Percentiles rank a stretch among this genome's conserved stretches.
phyloP scores from a whole-genome alignment of 2,113 vertebrate species.

The Protomyctophum bolini region DNA sequence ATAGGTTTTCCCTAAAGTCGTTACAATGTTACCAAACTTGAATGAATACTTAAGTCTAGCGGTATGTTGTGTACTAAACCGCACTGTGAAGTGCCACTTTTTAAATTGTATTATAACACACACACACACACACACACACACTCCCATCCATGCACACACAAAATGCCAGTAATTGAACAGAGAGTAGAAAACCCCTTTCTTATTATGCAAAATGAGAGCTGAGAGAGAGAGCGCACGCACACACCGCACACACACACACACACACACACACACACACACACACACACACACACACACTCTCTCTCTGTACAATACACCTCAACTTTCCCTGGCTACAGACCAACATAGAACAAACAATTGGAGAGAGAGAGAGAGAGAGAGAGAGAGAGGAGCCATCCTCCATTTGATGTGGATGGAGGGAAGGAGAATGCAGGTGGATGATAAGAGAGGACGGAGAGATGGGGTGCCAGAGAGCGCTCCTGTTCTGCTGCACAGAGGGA shows the following conservation, averaged over 20 bases:
- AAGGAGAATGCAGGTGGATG: slow-evolving; percentile 73
- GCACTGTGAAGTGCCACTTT: no score
- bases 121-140: background rate
- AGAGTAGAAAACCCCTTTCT: slow-evolving; percentile 38
- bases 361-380: slow-evolving; percentile 28
- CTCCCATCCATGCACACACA: slow-evolving; percentile 14
- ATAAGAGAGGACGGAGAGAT: slow-evolving; percentile 70
- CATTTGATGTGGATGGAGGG: slow-evolving; percentile 71
- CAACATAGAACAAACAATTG: slow-evolving; percentile 72
- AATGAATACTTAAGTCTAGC: no score
- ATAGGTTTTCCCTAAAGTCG: no score
- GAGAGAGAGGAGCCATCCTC: slow-evolving; percentile 31
- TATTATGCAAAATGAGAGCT: slow-evolving; percentile 57
- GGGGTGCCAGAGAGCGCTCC: slow-evolving; percentile 65
- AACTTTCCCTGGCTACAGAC: slow-evolving; percentile 57
- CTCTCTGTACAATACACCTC: slow-evolving; percentile 55
- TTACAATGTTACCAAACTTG: no score
- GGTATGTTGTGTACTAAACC: no score
- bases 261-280: no score
- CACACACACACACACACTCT: slow-evolving; percentile 15
- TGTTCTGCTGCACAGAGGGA: slow-evolving; percentile 54
- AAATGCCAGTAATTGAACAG: slow-evolving; percentile 56
- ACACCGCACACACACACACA: no score
- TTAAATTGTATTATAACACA: background rate
- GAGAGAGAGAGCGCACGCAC: slow-evolving; percentile 15